Evolutionary conservation across 2,888 invertebrate species (phyloP), one percentile per base, ranked within the genome.

Genomic region (Noctua pronuba): DNA sequence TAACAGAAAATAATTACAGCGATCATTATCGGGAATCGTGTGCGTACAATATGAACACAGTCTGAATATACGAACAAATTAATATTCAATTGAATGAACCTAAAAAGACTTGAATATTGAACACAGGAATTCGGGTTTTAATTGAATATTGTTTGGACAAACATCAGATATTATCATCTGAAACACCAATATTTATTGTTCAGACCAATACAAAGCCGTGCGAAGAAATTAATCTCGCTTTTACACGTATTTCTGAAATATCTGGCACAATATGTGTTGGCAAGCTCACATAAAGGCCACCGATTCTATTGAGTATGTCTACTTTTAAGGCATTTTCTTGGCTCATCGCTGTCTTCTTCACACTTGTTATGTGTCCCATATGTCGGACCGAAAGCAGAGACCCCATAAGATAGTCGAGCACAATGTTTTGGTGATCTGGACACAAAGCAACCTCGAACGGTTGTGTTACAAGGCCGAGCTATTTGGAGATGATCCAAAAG

Each of bases 401-500:
- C 66, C 73, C 73, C 69, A 78, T 74, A 64, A 78, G 74, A 86
- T 73, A 74, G 73, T 77, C 41, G 73, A 72, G 70, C 55, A 75
- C 73, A 80, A 80, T 86, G 73, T 86, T 86, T 86, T 76, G 73
- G 60, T 67, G 79, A 67, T 76, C 71, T 83, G 81, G 86, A 75
- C 84, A 81, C 73, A 82, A 87, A 78, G 82, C 67, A 71, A 78
- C 84, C 86, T 81, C 80, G 79, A 77, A 35, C 73, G 73, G 71
- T 77, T 83, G 35, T 82, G 81, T 86, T 87, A 88, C 90, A 92
- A 92, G 89, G 90, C 88, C 88, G 85, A 80, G 82, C 79, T 86
- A 85, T 88, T 91, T 92, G 91, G 93, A 91, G 86, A 86, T 83
- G 85, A 84, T 90, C 92, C 92, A 91, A 91, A 87, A 84, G 78